A percentile compares a stretch with the other conserved stretches of the same genome.
phyloP scores from a whole-genome alignment of 2,797 vertebrate species.

The Schizopygopsis pylzovi region DNA sequence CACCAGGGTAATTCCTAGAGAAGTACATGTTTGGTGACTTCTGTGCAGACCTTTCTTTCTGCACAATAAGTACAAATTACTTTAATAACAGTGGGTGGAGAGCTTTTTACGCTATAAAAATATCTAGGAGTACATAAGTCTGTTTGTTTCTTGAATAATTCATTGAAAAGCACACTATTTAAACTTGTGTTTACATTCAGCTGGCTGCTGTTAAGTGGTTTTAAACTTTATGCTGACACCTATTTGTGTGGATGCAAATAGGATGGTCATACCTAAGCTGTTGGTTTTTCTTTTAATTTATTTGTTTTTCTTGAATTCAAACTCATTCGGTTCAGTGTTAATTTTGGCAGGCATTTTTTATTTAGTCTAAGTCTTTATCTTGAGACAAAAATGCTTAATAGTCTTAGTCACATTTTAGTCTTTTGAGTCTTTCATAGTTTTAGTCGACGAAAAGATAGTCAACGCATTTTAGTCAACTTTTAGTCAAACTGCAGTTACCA shows the following conservation, averaged over 20 bases:
- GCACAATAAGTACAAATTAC: constrained; percentile 19
- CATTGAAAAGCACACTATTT: too few relatives aligned
- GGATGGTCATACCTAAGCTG: neutral
- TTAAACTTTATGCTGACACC: neutral
- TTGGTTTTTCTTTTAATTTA: neutral
- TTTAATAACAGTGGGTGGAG: constrained; percentile 33
- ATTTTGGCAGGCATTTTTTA: too few relatives aligned
- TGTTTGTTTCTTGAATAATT: neutral
- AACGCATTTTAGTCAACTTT: too few relatives aligned
- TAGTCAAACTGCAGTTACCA: too few relatives aligned
- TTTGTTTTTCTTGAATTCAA: neutral
- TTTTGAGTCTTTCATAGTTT: too few relatives aligned
- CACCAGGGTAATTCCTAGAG: constrained; percentile 4
- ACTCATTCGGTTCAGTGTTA: neutral
- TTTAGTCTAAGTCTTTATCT: too few relatives aligned
- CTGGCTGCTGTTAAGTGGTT: neutral
- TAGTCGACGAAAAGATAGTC: too few relatives aligned
- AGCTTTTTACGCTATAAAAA: constrained; percentile 11
- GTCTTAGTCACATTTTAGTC: too few relatives aligned
- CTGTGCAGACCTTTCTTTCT: neutral
- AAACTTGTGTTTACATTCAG: neutral
- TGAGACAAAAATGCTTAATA: too few relatives aligned
- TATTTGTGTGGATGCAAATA: neutral
- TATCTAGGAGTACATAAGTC: neutral
- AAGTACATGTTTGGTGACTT: neutral